Conservation (phyloP, 2,797 vertebrate species). For the Crypturellus tataupa region DNA sequence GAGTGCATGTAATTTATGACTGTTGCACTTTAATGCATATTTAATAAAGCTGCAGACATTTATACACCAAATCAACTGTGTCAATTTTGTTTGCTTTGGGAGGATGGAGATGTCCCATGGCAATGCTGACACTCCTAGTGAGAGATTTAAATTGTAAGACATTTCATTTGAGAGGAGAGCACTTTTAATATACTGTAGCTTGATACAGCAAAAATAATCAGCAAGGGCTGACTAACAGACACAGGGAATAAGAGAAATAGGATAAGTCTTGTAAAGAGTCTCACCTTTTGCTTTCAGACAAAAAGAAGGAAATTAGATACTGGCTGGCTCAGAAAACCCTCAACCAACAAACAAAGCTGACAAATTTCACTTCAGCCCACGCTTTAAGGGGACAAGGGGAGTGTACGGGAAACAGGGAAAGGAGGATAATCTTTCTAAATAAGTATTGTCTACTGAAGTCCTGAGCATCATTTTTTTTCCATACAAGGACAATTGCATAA, state of each 20-base stretch:
- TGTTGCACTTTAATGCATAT: slow-evolving; percentile 80
- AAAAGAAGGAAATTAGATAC: slow-evolving; percentile 44
- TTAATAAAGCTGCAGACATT: slow-evolving; percentile 81
- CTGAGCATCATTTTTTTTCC: slow-evolving; percentile 23
- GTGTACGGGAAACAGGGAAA: background rate
- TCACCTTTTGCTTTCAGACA: slow-evolving; percentile 62
- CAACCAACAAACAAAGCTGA: background rate
- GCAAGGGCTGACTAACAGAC: slow-evolving; percentile 41
- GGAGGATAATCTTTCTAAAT: slow-evolving; percentile 40
- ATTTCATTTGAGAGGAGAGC: slow-evolving; percentile 69
- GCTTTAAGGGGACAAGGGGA: slow-evolving; percentile 21
- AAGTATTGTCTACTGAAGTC: slow-evolving; percentile 58
- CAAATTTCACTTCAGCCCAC: slow-evolving; percentile 40
- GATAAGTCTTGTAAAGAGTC: slow-evolving; percentile 18
- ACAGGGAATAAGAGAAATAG: slow-evolving; percentile 26
- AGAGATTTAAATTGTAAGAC: slow-evolving; percentile 70
- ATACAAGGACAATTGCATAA: slow-evolving; percentile 20
- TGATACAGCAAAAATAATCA: slow-evolving; percentile 59
- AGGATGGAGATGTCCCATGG: slow-evolving; percentile 71
- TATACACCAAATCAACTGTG: slow-evolving; percentile 79
- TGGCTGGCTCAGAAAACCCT: background rate
- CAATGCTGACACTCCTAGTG: slow-evolving; percentile 60
- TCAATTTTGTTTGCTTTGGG: slow-evolving; percentile 79
- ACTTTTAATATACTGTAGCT: slow-evolving; percentile 58
- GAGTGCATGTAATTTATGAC: slow-evolving; percentile 79